Evolutionary conservation across 2,113 vertebrate genomes (phyloP).

Genomic region (Muntiacus reevesi): DNA sequence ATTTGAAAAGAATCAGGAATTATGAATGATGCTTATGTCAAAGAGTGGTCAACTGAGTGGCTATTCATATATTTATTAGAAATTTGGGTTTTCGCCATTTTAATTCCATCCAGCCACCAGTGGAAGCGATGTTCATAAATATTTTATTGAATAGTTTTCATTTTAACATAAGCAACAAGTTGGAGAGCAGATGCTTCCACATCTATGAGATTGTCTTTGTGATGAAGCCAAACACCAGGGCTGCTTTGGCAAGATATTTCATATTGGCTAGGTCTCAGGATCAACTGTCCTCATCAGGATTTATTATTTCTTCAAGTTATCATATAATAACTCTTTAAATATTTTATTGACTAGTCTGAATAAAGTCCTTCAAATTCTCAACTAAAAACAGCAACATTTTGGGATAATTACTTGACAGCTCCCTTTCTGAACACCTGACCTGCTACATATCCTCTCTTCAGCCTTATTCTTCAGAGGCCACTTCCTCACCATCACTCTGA

Average conservation of each 20-base stretch:
- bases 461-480: not conserved
- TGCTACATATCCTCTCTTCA: not conserved
- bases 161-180: slow-evolving; percentile 60
- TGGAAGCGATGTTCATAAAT: slow-evolving; percentile 60
- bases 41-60: slow-evolving; percentile 16
- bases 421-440: not conserved
- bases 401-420: not conserved
- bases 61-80: slow-evolving; percentile 66
- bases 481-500: not conserved
- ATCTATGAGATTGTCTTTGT: slow-evolving; percentile 33
- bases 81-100: slow-evolving; percentile 61
- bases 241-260: not conserved
- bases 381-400: not conserved
- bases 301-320: slow-evolving; percentile 39
- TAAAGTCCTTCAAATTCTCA: slow-evolving; percentile 3
- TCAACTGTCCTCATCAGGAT: slow-evolving; percentile 30
- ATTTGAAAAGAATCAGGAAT: slow-evolving; percentile 13
- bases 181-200: slow-evolving; percentile 62
- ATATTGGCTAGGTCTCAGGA: slow-evolving; percentile 18
- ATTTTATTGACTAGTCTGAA: slow-evolving; percentile 43
- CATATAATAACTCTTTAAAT: slow-evolving; percentile 53
- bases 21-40: slow-evolving; percentile 45
- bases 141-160: slow-evolving; percentile 67
- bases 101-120: slow-evolving; percentile 52
- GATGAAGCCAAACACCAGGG: slow-evolving; percentile 53